Conservation (phyloP, 64 coral and sea anemone species). For the Actinia equina region DNA sequence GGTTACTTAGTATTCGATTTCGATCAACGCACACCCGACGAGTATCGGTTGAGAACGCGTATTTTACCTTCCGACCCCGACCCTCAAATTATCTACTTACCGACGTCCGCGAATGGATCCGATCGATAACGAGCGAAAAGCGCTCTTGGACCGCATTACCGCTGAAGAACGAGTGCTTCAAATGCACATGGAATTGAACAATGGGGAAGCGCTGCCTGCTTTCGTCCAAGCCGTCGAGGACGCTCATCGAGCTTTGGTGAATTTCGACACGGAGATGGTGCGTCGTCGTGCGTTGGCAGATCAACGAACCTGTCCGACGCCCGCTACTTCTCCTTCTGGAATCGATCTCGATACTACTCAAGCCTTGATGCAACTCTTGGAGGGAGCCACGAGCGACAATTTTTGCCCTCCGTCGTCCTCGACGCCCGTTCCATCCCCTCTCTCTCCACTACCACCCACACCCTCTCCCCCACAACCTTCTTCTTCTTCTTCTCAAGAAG, state of each 20-base stretch:
- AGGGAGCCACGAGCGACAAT: too few relatives aligned
- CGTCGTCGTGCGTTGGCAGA: not conserved
- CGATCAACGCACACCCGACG: not conserved
- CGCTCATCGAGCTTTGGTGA: not conserved
- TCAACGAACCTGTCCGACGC: not conserved
- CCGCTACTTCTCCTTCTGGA: not conserved
- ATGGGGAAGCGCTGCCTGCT: not conserved
- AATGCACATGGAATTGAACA: too few relatives aligned
- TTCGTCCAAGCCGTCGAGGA: not conserved
- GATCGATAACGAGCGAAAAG: too few relatives aligned
- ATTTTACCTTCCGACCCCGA: not conserved
- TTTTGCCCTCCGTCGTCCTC: too few relatives aligned
- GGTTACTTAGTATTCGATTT: not conserved
- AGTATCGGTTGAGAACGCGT: not conserved
- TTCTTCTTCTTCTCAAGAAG: too few relatives aligned
- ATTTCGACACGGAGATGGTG: not conserved
- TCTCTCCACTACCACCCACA: too few relatives aligned
- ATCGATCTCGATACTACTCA: not conserved
- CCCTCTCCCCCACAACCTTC: too few relatives aligned
- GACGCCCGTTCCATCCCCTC: too few relatives aligned
- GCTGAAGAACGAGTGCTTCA: too few relatives aligned
- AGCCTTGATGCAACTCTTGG: too few relatives aligned
- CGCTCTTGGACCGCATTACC: too few relatives aligned
- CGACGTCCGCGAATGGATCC: not conserved
- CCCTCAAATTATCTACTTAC: not conserved